Percentiles rank a stretch among this genome's conserved stretches.
Conservation (phyloP, 2,113 vertebrate genomes). For the Labeo rohita region DNA sequence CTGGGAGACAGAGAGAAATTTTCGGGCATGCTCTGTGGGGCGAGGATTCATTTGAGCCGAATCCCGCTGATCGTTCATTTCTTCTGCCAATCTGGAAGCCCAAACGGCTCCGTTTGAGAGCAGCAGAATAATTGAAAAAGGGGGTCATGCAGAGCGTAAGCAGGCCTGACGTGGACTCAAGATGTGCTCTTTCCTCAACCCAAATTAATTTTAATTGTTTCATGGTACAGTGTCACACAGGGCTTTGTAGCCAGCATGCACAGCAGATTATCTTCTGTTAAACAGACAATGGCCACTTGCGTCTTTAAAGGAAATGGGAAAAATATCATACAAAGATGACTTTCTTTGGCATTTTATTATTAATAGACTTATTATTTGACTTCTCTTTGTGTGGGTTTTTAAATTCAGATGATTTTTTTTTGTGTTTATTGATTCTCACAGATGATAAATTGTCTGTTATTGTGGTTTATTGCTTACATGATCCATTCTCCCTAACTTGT, state of each 20-base stretch:
- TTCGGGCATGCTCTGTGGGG: constrained; percentile 8
- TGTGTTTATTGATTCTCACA: too few species aligned
- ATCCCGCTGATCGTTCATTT: constrained; percentile 63
- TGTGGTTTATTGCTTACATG: too few species aligned
- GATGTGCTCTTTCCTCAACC: constrained; percentile 58
- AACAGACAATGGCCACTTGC: not conserved
- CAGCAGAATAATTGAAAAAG: constrained; percentile 60
- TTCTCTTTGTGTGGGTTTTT: not conserved
- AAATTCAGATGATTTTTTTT: not conserved
- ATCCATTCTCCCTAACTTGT: too few species aligned
- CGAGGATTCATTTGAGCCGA: constrained; percentile 58
- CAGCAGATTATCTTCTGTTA: constrained; percentile 46
- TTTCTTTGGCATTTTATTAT: not conserved
- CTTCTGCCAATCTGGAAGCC: constrained; percentile 64
- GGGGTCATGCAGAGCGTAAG: constrained; percentile 67
- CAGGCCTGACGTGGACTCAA: constrained; percentile 59
- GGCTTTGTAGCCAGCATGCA: constrained; percentile 25
- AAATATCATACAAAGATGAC: not conserved
- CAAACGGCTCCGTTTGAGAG: constrained; percentile 45
- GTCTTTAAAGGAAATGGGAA: not conserved
- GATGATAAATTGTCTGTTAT: too few species aligned
- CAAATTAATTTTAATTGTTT: constrained; percentile 66
- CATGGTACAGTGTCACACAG: constrained; percentile 50
- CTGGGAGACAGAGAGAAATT: constrained; percentile 38
- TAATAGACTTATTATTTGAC: not conserved